phyloP scores from a whole-genome alignment of 2,113 vertebrate species.

The Gallinago undulata region DNA sequence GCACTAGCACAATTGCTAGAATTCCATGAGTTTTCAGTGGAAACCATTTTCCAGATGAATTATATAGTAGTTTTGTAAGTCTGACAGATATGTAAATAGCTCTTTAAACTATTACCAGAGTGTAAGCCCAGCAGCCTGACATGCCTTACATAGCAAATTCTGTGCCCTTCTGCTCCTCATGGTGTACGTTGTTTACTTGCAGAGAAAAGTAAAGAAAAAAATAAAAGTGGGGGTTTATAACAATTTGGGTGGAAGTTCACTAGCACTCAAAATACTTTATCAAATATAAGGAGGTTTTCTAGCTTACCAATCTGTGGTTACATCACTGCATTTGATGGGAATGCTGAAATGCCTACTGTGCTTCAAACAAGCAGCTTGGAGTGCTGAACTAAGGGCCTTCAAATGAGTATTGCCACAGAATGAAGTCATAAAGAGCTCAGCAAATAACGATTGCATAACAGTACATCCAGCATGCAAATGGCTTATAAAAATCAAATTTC shows the following conservation, averaged over 20 bases:
- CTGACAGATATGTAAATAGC: background rate
- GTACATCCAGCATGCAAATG: background rate
- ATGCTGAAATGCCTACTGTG: background rate
- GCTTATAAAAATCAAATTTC: background rate
- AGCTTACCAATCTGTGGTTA: background rate
- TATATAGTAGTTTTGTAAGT: background rate
- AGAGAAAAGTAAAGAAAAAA: background rate
- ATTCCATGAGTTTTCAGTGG: background rate
- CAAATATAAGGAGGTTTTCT: background rate
- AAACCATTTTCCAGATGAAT: background rate
- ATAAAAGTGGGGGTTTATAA: background rate
- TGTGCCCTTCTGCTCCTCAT: background rate
- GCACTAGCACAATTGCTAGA: background rate
- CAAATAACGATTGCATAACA: background rate
- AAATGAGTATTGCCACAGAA: background rate
- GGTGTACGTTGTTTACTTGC: background rate
- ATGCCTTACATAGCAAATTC: background rate
- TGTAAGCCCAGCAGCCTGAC: background rate
- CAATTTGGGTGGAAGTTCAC: background rate
- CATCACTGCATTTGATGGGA: background rate
- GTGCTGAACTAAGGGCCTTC: background rate
- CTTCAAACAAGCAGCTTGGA: background rate
- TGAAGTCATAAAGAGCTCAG: background rate
- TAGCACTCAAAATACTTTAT: background rate
- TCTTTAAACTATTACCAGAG: background rate